Conservation (phyloP, 1,140 invertebrate genomes). For the Diorhabda carinulata region DNA sequence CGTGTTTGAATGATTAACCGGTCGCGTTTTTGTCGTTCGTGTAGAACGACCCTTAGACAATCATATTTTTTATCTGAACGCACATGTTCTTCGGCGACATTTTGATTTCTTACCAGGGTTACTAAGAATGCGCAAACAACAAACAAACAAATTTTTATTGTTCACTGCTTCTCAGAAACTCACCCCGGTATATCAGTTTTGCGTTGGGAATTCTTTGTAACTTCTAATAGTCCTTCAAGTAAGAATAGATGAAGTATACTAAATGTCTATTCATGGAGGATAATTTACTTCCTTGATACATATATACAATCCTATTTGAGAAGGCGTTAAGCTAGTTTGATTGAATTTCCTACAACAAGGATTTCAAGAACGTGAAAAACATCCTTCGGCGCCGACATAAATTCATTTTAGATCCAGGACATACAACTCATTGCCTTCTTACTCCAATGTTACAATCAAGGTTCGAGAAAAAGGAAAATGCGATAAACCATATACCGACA, state of each 20-base stretch:
- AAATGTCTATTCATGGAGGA: background rate
- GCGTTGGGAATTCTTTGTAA: too few relatives aligned
- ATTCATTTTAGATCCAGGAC: constrained; percentile 5
- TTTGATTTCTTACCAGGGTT: too few relatives aligned
- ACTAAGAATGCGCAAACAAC: too few relatives aligned
- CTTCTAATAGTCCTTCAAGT: too few relatives aligned
- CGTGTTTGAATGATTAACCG: too few relatives aligned
- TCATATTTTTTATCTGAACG: too few relatives aligned
- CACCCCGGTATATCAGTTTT: too few relatives aligned
- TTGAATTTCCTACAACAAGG: constrained; percentile 1
- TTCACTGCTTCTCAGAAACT: too few relatives aligned
- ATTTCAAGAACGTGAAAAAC: background rate
- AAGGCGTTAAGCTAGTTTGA: background rate
- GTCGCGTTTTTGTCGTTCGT: too few relatives aligned
- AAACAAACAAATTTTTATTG: too few relatives aligned
- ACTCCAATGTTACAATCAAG: background rate
- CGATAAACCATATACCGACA: background rate
- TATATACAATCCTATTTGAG: constrained; percentile 4
- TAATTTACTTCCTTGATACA: background rate
- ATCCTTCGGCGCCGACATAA: constrained; percentile 1
- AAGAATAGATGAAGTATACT: background rate
- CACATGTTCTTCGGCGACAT: too few relatives aligned
- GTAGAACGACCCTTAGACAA: too few relatives aligned
- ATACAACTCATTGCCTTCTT: constrained; percentile 1
- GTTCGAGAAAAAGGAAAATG: constrained; percentile 5